Base-by-base conservation (phyloP, 2,888 invertebrate genomes). In the Megastigmus dorsalis region DNA sequence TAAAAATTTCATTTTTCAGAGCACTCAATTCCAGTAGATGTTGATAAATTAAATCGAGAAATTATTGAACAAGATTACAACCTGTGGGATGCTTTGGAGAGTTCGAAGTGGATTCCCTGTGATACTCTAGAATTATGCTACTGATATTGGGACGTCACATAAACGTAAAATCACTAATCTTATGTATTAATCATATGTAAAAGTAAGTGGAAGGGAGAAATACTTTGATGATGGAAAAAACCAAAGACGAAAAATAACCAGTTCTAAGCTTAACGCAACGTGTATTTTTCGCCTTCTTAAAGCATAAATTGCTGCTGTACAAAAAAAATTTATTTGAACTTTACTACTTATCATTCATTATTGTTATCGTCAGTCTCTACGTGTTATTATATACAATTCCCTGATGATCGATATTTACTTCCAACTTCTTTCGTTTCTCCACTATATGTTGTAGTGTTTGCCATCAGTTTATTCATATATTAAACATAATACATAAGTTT, bases 21-120 rank as follows among this genome's bases (percentile, higher is more conserved):
- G 78, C 95, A 96, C 85, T 94, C 95, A 80, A 90, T 91, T 78
- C 89, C 91, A 10, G 85, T 95, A 59, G 95, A 96, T 83, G 89
- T 93, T 2, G 95, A 95, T 50, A 93, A 93, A 85, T 83, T 93
- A 83, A 96, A 96, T 84, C 91, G 93, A 78, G 95, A 95, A 80
- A 90, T 92, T 63, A 90, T 94, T 50, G 94, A 95, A 79, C 92
- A 93, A 23, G 95, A 95, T 83, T 90, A 93, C 71, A 93, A 93
- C 62, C 87, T 95, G 28, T 96, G 95, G 93, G 95, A 95, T 87
- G 93, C 93, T 15, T 84, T 96, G 54, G 95, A 95, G 85, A 91
- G 93, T 75, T 95, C 95, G 0, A 94, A 95, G 83, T 96, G 95
- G 95, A 90, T 95, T 82, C 94, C 95, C 0, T 92, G 93, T 76